Percentiles rank a stretch among this genome's conserved stretches.
Conservation (phyloP, 2,888 invertebrate genomes). For the Acrocyrtus sp. region DNA sequence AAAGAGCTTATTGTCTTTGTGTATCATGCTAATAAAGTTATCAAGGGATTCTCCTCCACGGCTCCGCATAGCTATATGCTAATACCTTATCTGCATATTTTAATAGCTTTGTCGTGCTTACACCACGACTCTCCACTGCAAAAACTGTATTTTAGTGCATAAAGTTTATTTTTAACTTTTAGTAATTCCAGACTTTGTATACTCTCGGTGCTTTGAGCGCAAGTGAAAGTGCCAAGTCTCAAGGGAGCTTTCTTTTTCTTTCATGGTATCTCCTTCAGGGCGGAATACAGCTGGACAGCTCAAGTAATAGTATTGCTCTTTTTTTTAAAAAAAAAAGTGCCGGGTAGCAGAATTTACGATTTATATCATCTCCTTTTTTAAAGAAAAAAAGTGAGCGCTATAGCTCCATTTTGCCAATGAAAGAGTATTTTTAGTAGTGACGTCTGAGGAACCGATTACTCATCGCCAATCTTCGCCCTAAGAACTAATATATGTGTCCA, state of each 20-base stretch:
- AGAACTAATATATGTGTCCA: not conserved
- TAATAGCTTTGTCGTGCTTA: not conserved
- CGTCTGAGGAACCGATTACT: not conserved
- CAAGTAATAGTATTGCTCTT: not conserved
- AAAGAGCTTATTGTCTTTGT: not conserved
- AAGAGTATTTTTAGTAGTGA: not conserved
- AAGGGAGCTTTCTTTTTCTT: conserved; percentile 23
- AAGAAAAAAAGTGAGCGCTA: not conserved
- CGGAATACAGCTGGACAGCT: not conserved
- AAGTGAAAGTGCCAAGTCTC: conserved; percentile 8
- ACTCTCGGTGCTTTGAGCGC: not conserved
- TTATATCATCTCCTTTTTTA: conserved; percentile 3
- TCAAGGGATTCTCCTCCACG: not conserved
- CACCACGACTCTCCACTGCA: no score
- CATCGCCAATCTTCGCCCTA: not conserved
- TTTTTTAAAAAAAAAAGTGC: conserved; percentile 24
- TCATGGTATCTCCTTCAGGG: not conserved
- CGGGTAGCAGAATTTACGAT: conserved; percentile 22
- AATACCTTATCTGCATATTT: conserved; percentile 2
- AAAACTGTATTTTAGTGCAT: no score
- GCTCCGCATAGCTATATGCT: not conserved
- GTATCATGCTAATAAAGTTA: conserved; percentile 15
- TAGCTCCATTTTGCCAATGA: no score
- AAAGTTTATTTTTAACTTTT: no score
- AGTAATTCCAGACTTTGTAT: no score